Evolutionary conservation across 2,888 invertebrate genomes (phyloP), one percentile per base, ranked within the genome.

Genomic region (Neocrepidodera transversa): DNA sequence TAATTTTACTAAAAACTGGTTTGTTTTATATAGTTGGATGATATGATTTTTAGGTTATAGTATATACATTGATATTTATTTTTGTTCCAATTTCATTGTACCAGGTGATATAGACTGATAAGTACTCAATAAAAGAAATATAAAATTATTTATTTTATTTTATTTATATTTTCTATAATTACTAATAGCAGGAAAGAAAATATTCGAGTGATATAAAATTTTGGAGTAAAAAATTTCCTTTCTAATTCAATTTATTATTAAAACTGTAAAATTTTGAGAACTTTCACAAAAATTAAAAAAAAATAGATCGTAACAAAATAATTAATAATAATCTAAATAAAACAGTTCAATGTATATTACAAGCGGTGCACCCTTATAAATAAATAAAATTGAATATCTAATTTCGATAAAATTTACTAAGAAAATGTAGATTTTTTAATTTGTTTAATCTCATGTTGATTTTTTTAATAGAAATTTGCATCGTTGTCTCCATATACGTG

Each of bases 71-170:
- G 16, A 17, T 36, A 53, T 53, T 47, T 54, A 23, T 54, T 45
- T 20, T 14, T 26, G 10, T 26, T 30, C 11, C 7, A 10, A n/a
- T 13, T 13, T 43, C n/a, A 35, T 32, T 16, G 14, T 53, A 53
- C 45, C 35, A 32, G 42, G 17, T 56, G 30, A 32, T 42, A 56
- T 49, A 56, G 56, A 56, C 56, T 56, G 56, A 56, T 55, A 17
- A 20, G 40, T 49, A 49, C 38, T 49, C 26, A 47, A 47, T 36
- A 56, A 56, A 56, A 38, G 35, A 17, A 13, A 48, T 20, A 6
- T 20, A 23, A 23, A 18, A n/a, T 23, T 10, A 17, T 38, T 17
- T 18, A 1, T 2, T 6, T 17, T 40, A n/a, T 40, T 40, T 10
- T 40, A 16, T 40, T 18, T 40, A 10, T 36, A 1, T 35, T 35